Conservation (phyloP, 2,888 invertebrate genomes). For the Colletes collaris region DNA sequence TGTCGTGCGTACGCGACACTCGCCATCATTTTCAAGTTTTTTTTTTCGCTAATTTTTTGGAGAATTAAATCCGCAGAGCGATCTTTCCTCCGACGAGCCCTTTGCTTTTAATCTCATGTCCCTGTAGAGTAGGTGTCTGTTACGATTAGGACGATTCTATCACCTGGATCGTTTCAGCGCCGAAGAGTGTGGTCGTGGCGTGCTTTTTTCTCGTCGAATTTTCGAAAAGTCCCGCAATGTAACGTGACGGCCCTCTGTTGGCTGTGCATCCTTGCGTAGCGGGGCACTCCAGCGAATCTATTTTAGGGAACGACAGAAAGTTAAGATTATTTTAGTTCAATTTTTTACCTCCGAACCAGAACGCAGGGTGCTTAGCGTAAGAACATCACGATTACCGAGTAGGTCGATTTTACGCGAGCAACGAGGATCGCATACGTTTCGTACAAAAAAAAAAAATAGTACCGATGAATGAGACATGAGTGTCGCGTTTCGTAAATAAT, state of each 20-base stretch:
- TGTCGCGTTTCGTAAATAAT: background rate
- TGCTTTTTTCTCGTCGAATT: slow-evolving; percentile 18
- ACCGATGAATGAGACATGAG: background rate
- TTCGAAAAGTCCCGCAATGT: slow-evolving; percentile 57
- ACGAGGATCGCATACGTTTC: slow-evolving; percentile 33
- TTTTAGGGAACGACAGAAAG: slow-evolving; percentile 64
- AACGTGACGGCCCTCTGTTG: slow-evolving; percentile 55
- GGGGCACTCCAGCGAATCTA: slow-evolving; percentile 68
- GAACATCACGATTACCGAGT: slow-evolving; percentile 72
- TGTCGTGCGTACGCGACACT: slow-evolving; percentile 15
- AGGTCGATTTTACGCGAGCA: slow-evolving; percentile 53
- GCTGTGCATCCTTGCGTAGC: slow-evolving; percentile 58
- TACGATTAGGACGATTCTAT: background rate
- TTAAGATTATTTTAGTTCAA: slow-evolving; percentile 73
- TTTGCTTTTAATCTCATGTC: too few relatives aligned
- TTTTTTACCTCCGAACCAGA: slow-evolving; percentile 69
- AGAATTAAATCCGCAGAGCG: background rate
- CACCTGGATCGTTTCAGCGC: too few relatives aligned
- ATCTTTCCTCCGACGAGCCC: background rate
- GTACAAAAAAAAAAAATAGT: background rate
- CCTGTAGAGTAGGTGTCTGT: too few relatives aligned
- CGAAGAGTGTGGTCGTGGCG: too few relatives aligned
- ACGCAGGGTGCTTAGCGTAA: slow-evolving; percentile 59
- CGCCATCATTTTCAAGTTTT: slow-evolving; percentile 4
- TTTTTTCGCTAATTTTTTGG: background rate